Conservation (phyloP, 2,888 invertebrate genomes). For the Bursaphelenchus okinawaensis region DNA sequence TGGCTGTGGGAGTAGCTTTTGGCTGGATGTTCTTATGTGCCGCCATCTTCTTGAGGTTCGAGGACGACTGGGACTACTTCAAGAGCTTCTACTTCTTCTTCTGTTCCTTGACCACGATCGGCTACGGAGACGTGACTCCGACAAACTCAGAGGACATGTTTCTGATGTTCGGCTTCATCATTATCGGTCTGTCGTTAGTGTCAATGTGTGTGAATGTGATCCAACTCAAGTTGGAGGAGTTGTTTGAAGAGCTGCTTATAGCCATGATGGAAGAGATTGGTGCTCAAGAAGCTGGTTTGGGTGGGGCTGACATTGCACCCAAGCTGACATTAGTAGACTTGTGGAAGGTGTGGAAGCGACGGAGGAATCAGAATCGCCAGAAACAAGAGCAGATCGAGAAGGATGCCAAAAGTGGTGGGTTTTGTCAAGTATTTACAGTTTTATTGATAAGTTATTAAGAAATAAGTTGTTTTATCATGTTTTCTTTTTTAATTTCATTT, state of each 20-base stretch:
- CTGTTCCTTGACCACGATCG: slow-evolving; percentile 55
- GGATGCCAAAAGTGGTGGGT: background rate
- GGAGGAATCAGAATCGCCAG: slow-evolving; percentile 28
- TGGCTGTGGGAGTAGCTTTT: slow-evolving; percentile 45
- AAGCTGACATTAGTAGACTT: slow-evolving; percentile 41
- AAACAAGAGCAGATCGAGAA: background rate
- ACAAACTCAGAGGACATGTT: slow-evolving; percentile 54
- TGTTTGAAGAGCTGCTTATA: slow-evolving; percentile 50
- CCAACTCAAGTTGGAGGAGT: slow-evolving; percentile 37
- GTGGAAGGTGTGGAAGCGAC: slow-evolving; percentile 51
- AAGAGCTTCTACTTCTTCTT: slow-evolving; percentile 57
- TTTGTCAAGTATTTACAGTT: too few relatives aligned
- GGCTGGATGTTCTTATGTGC: slow-evolving; percentile 58
- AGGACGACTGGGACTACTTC: slow-evolving; percentile 57
- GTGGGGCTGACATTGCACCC: slow-evolving; percentile 28
- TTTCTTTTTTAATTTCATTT: too few relatives aligned
- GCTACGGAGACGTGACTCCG: slow-evolving; percentile 57
- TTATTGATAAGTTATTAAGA: too few relatives aligned
- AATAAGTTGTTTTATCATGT: too few relatives aligned
- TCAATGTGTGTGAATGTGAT: slow-evolving; percentile 42
- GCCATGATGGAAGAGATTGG: slow-evolving; percentile 54
- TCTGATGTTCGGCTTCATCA: slow-evolving; percentile 53
- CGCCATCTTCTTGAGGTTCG: slow-evolving; percentile 53
- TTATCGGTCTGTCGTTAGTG: slow-evolving; percentile 53
- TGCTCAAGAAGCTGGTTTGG: slow-evolving; percentile 24